Evolutionary conservation across 2,113 vertebrate species (phyloP).

Genomic region (Mionectes macconnelli): DNA sequence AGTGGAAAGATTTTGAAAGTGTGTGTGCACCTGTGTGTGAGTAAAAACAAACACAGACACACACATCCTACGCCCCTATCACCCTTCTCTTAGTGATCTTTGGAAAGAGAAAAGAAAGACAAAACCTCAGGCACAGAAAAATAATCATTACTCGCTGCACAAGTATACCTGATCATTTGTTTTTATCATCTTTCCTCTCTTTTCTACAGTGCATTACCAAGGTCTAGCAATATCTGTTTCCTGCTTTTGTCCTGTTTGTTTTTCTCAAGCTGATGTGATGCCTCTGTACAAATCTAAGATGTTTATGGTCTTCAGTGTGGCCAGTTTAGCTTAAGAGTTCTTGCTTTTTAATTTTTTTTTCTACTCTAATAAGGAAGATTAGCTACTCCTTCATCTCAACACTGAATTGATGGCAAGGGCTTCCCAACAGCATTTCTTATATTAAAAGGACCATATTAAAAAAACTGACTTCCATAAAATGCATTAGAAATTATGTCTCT

Average conservation of each 20-base stretch:
- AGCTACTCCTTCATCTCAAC: not conserved
- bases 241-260: not conserved
- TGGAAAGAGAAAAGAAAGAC: not conserved
- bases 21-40: not conserved
- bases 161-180: not conserved
- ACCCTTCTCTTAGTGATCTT: not conserved
- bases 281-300: not conserved
- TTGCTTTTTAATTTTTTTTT: not conserved
- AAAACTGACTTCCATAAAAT: not conserved
- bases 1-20: not conserved
- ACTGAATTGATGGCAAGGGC: not conserved
- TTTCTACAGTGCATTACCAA: not conserved
- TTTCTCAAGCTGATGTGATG: not conserved
- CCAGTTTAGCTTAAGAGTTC: not conserved
- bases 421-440: not conserved
- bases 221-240: not conserved
- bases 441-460: not conserved
- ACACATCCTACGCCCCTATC: not conserved
- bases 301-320: not conserved
- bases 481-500: not conserved
- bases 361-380: not conserved
- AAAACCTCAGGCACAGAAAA: conserved; percentile 21
- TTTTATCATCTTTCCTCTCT: not conserved
- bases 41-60: not conserved
- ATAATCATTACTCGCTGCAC: not conserved